Evolutionary conservation across 2,113 vertebrate genomes (phyloP), one percentile per base, ranked within the genome.

Genomic region (Nesoenas mayeri): DNA sequence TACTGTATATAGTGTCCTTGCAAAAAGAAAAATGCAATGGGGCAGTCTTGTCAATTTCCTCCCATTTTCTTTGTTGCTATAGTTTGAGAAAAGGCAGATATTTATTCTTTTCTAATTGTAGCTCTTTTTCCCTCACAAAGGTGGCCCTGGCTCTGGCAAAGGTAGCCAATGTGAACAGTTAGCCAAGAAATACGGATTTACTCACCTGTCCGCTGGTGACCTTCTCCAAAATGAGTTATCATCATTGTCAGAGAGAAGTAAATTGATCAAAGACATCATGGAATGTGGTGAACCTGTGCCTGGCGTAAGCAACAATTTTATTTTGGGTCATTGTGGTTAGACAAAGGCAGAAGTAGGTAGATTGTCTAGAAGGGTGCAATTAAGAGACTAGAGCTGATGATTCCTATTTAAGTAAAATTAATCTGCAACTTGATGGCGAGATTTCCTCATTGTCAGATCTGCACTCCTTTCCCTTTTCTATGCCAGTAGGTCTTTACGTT

Each of bases 101-200:
- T 54, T 74, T 89, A 38, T 61, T 91, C 7, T 79, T 83, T 69
- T 72, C 82, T 95, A 88, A 95, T 94, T 91, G 53, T 78, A 9
- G 22, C 21, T 78, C 22, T 86, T 19, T 78, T 83, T 60, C 64
- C 40, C 60, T 92, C 61, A 66, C 64, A 32, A 89, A 99, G 99
- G 99, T 89, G 99, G 99, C 15, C 99, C 99, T 2, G 98, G 98
- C 71, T 99, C 99, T 50, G 99, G 99, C 64, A 99, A 99, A 98
- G 94, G 98, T 36, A 98, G 98, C 31, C 99, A 99, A 34, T 98
- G 98, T 28, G 97, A 98, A 97, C 98, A 98, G 95, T 96, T 99
- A 95, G 98, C 98, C 91, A 98, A 98, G 93, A 97, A 98, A 91
- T 99, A 99, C 0, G 98, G 98, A 72, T 98, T 99, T 84, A 98